Conservation (phyloP, 2,797 vertebrate genomes). For the Cynopterus sphinx region DNA sequence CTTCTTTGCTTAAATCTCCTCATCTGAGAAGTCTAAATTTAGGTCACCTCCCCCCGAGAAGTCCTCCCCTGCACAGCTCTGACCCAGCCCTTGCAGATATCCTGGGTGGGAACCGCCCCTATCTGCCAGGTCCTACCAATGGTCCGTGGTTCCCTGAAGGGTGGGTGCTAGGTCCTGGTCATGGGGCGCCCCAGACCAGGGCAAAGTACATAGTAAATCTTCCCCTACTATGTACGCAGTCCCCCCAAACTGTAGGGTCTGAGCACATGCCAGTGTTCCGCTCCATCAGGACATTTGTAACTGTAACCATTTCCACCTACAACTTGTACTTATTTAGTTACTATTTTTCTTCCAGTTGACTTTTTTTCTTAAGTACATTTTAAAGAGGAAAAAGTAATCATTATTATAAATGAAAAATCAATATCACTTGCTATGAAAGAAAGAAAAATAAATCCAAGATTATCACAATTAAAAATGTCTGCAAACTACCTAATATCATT, state of each 20-base stretch:
- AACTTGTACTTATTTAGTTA: background rate
- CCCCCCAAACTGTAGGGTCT: background rate
- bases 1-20: background rate
- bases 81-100: background rate
- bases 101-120: background rate
- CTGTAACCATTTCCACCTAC: background rate
- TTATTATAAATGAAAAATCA: constrained; percentile 58
- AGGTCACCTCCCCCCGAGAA: background rate
- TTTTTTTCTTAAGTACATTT: constrained; percentile 42
- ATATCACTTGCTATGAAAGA: background rate
- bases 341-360: constrained; percentile 4
- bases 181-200: background rate
- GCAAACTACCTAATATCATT: background rate
- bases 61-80: background rate
- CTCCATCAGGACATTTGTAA: background rate
- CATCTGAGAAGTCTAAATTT: background rate
- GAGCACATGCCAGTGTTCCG: background rate
- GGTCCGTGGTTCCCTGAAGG: background rate
- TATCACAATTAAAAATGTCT: background rate
- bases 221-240: background rate
- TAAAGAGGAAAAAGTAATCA: constrained; percentile 60
- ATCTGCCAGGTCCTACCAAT: background rate
- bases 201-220: background rate
- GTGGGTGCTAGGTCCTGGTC: background rate
- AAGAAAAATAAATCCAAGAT: background rate